A percentile compares a stretch with the other conserved stretches of the same genome.
phyloP scores from a whole-genome alignment of 2,888 invertebrate species.

The Maniola hyperantus region DNA sequence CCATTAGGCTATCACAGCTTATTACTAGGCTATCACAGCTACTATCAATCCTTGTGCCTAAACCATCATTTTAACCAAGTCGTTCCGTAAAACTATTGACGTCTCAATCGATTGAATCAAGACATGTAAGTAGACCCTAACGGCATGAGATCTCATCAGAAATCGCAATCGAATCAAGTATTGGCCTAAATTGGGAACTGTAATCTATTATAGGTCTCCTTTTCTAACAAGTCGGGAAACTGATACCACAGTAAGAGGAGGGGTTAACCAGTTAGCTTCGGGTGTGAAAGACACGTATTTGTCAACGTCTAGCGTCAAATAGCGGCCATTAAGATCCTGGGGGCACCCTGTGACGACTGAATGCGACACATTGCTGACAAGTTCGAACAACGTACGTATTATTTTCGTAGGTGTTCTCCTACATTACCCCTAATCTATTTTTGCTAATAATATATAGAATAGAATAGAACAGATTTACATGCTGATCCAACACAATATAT shows the following conservation, averaged over 20 bases:
- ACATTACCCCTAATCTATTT: too few relatives aligned
- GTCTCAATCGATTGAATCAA: background rate
- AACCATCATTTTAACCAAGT: background rate
- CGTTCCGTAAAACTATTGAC: background rate
- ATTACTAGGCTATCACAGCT: too few relatives aligned
- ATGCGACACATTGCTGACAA: slow-evolving; percentile 38
- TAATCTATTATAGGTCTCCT: slow-evolving; percentile 23
- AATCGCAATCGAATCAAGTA: slow-evolving; percentile 14
- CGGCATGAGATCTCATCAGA: background rate
- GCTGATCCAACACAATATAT: too few relatives aligned
- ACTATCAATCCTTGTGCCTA: too few relatives aligned
- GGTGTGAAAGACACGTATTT: slow-evolving; percentile 63
- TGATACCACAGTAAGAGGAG: slow-evolving; percentile 47
- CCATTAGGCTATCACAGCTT: too few relatives aligned
- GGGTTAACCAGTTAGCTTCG: slow-evolving; percentile 64
- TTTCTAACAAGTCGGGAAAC: slow-evolving; percentile 33
- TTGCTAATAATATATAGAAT: too few relatives aligned
- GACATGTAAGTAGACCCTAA: background rate
- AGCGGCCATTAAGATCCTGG: slow-evolving; percentile 73
- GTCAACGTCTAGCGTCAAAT: slow-evolving; percentile 76
- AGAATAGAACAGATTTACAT: too few relatives aligned
- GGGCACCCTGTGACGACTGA: slow-evolving; percentile 64
- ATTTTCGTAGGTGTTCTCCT: too few relatives aligned
- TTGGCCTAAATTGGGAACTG: slow-evolving; percentile 3
- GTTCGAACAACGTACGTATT: background rate